Percentiles rank a stretch among this genome's conserved stretches.
Evolutionary conservation across 2,888 invertebrate genomes (phyloP).

Genomic region (Mayetiola destructor): DNA sequence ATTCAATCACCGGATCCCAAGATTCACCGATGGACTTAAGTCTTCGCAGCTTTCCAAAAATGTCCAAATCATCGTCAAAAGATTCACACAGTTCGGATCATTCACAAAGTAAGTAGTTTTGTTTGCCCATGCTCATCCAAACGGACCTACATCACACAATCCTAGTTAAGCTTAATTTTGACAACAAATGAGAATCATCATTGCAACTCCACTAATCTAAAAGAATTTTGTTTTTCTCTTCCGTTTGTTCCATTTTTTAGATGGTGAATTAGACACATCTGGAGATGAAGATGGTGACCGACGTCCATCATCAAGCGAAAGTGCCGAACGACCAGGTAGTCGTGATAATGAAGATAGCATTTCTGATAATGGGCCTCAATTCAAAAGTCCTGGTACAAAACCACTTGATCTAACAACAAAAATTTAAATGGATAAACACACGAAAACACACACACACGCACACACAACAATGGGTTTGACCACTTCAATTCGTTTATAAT

Average conservation of each 20-base stretch:
- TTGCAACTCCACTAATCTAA: too few relatives aligned
- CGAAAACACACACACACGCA: too few relatives aligned
- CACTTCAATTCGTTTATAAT: too few relatives aligned
- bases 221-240: too few relatives aligned
- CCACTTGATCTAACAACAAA: constrained; percentile 46
- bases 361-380: constrained; percentile 39
- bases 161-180: too few relatives aligned
- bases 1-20: constrained; percentile 35
- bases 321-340: constrained; percentile 24
- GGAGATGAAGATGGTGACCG: constrained; percentile 25
- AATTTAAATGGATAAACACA: constrained; percentile 40
- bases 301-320: constrained; percentile 22
- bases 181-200: constrained; percentile 6
- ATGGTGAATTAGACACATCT: constrained; percentile 25
- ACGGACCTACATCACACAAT: too few relatives aligned
- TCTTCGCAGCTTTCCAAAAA: too few relatives aligned
- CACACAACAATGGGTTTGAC: too few relatives aligned
- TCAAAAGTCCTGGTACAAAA: constrained; percentile 41
- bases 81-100: too few relatives aligned
- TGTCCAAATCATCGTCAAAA: constrained; percentile 10
- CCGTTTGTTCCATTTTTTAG: too few relatives aligned
- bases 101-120: too few relatives aligned
- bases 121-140: too few relatives aligned
- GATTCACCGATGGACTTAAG: constrained; percentile 71
- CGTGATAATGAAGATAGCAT: constrained; percentile 41